Base-by-base conservation (phyloP, 2,797 vertebrate genomes). In the Phrynocephalus vlangalii region DNA sequence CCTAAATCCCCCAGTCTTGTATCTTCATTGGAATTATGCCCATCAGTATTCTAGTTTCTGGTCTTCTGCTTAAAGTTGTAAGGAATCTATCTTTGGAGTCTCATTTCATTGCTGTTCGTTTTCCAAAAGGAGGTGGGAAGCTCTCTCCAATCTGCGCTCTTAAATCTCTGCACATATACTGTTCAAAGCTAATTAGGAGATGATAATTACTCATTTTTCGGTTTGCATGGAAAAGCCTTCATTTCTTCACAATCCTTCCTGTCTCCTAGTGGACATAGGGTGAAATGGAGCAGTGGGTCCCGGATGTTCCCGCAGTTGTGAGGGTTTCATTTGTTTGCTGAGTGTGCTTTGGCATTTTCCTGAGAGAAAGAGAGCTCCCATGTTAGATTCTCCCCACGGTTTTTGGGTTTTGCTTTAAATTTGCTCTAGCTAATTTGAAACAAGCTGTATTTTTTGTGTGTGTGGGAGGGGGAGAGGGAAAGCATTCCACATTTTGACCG, bases 141-240 rank as follows among this genome's bases (percentile, higher is more conserved):
- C 9, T 56, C 10, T 56, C 50, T 24, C 75, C 52, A 76, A 82
- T 5, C 38, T 89, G 44, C 48, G 89, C 72, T 48, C 44, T 81
- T 28, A 79, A 63, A 84, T 15, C n/a, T 16, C 15, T 73, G 38
- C 63, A 24, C 67, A 71, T 38, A 18, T 24, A 78, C 84, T 78
- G 88, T 33, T 68, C 50, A 92, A 91, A 84, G 56, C 33, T 86
- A 0, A 26, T 87, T 67, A 85, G 78, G 77, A 92, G 95, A 60
- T 80, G 0, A 5, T 22, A 48, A 63, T 79, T 66, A 86, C 26
- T 87, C 79, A 26, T 78, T 79, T 44, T 92, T 86, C 68, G 50
- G 66, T 0, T 38, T 80, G 22, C 30, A 1, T 67, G 66, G 52
- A 20, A 18, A 77, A 60, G 77, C 56, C 80, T 88, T 80, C 67